phyloP scores from a whole-genome alignment of 1,140 invertebrate species.

The Catajapyx aquilonaris region DNA sequence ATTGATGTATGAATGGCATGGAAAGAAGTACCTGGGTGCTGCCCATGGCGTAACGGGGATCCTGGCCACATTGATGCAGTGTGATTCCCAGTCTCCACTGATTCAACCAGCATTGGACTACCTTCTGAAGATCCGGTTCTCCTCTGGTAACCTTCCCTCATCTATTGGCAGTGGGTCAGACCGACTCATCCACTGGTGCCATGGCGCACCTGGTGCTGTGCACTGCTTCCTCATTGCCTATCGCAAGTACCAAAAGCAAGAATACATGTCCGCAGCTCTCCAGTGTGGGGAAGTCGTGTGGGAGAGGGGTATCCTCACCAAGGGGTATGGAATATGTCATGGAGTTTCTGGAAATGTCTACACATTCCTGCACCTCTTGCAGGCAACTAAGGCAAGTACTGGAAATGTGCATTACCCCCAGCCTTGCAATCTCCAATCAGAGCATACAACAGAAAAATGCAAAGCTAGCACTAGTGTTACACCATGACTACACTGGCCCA shows the following conservation, averaged over 20 bases:
- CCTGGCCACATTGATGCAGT: constrained; percentile 52
- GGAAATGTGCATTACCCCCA: too few relatives aligned
- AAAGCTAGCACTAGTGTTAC: too few relatives aligned
- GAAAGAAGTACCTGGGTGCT: constrained; percentile 64
- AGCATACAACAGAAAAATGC: too few relatives aligned
- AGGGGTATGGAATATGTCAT: constrained; percentile 83
- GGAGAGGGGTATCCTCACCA: constrained; percentile 61
- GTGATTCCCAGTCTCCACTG: constrained; percentile 24
- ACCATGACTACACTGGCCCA: too few relatives aligned
- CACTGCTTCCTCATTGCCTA: constrained; percentile 51
- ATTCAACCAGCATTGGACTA: constrained; percentile 42
- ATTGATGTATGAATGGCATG: constrained; percentile 70
- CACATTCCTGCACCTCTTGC: constrained; percentile 58
- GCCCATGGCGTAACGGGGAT: constrained; percentile 77
- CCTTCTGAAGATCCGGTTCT: constrained; percentile 31
- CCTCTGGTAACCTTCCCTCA: constrained; percentile 72
- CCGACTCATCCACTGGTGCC: constrained; percentile 83
- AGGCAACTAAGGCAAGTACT: constrained; percentile 48
- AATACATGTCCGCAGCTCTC: constrained; percentile 49
- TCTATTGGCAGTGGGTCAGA: constrained; percentile 48
- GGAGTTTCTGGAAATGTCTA: constrained; percentile 83
- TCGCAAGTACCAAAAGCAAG: constrained; percentile 40
- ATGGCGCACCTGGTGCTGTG: constrained; percentile 75
- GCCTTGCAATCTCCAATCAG: too few relatives aligned
- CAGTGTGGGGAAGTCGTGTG: constrained; percentile 59